Evolutionary conservation across 2,888 invertebrate species (phyloP).

Genomic region (Acanthoscelides obtectus): DNA sequence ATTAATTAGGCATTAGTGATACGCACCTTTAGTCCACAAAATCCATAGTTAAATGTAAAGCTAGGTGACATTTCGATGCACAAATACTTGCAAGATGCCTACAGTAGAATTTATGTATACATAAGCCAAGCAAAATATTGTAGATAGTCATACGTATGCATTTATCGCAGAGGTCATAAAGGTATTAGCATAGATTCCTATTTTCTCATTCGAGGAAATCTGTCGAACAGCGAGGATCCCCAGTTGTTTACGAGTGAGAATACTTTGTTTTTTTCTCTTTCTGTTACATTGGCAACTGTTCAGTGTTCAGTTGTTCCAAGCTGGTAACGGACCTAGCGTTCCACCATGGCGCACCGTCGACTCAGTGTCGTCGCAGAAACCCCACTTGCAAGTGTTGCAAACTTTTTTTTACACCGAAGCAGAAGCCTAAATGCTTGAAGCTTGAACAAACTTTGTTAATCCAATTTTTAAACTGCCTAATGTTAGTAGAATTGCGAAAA

Average conservation of each 20-base stretch:
- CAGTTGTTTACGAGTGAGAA: neutral
- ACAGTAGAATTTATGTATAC: neutral
- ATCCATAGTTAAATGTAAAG: no score
- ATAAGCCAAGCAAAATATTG: neutral
- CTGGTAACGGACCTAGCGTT: slow-evolving; percentile 33
- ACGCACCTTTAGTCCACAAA: no score
- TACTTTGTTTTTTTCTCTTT: slow-evolving; percentile 4
- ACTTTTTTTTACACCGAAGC: no score
- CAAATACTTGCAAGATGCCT: neutral
- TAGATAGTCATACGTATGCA: neutral
- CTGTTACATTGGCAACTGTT: slow-evolving; percentile 17
- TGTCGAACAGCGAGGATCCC: neutral
- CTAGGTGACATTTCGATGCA: neutral
- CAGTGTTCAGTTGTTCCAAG: slow-evolving; percentile 22
- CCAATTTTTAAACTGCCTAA: no score
- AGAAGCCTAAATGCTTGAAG: no score
- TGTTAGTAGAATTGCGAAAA: no score
- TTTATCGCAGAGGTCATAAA: neutral
- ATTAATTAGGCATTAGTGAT: no score
- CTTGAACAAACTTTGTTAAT: no score
- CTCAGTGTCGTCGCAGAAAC: neutral
- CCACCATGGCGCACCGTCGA: slow-evolving; percentile 26
- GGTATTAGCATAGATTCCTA: neutral
- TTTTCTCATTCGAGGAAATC: neutral
- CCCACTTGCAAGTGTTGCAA: no score